Evolutionary conservation across 2,113 vertebrate species (phyloP), one percentile per base, ranked within the genome.

Genomic region (Megaceryle torquata): DNA sequence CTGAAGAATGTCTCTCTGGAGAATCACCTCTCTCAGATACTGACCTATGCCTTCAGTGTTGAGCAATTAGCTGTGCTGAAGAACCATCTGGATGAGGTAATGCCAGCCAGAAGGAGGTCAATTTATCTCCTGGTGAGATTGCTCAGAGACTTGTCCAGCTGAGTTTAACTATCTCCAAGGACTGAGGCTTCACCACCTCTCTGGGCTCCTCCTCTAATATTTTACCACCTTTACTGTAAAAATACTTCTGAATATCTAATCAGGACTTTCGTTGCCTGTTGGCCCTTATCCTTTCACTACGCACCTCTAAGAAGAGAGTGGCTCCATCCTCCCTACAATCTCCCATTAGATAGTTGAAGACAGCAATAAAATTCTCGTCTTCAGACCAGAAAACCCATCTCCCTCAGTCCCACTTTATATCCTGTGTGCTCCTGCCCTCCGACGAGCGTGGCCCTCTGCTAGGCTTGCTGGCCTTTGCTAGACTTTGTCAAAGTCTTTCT

Each of bases 1-100:
- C 90, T 98, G 68, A 39, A 69, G 1, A 95, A 93, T 0, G 11
- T 61, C 10, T 81, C 92, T 53, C 53, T 98, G 87, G 76, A 65
- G 1, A 24, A 56, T 2, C 71, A 95, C 28, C 59, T 98, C 48
- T 43, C 65, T 16, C 48, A 4, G 2, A 17, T 98, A 9, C 31
- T 95, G 9, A 6, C 1, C 5, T 33, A 97, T 4, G 1, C 97
- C 39, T 98, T 98, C 96, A 97, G 31, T 64, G 5, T 46, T 5
- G 6, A 95, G 5, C 98, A 98, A 15, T 57, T 98, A 33, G 8
- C 6, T 11, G 41, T 92, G 43, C 33, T 98, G 3, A 98, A 98
- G 92, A 19, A 5, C 2, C 76, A 86, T 14, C 46, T 98, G 63
- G 92, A 98, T 8, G 4, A 97, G 98, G 98, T 98, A 92, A 78